A percentile compares a stretch with the other conserved stretches of the same genome.
Conservation (phyloP, 1,140 invertebrate species). For the Notospermus geniculatus region DNA sequence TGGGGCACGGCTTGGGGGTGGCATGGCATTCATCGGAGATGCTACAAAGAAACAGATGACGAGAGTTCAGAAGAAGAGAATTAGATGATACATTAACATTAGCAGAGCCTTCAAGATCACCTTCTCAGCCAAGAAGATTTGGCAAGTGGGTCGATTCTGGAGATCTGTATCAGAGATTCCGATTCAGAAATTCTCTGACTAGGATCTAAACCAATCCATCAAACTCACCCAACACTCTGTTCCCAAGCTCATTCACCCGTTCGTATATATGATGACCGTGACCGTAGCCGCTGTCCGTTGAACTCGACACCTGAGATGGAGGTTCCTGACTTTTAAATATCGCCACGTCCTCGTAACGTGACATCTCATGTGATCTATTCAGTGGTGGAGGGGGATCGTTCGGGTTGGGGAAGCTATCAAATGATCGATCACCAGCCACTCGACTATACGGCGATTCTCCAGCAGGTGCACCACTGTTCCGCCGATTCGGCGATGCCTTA, state of each 20-base stretch:
- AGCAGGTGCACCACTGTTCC: neutral
- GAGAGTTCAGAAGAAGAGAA: too few relatives aligned
- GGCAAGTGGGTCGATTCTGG: too few relatives aligned
- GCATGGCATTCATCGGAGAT: neutral
- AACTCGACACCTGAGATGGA: conserved; percentile 48
- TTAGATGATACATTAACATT: too few relatives aligned
- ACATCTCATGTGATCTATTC: conserved; percentile 7
- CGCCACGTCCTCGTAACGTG: conserved; percentile 41
- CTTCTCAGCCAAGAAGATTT: too few relatives aligned
- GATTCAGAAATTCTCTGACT: too few relatives aligned
- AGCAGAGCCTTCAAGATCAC: too few relatives aligned
- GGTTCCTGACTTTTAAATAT: conserved; percentile 44
- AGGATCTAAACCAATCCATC: too few relatives aligned
- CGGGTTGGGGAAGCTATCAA: too few relatives aligned
- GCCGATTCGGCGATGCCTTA: conserved; percentile 1
- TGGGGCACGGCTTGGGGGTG: conserved; percentile 6
- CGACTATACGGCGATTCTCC: neutral
- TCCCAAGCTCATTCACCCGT: conserved; percentile 16
- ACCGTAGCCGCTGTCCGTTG: conserved; percentile 50
- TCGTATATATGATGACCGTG: conserved; percentile 42
- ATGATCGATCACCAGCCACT: too few relatives aligned
- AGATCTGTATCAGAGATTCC: too few relatives aligned
- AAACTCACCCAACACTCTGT: too few relatives aligned
- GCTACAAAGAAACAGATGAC: conserved; percentile 2
- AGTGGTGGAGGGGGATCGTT: neutral